Evolutionary conservation across 1,140 invertebrate species (phyloP), one percentile per base, ranked within the genome.

Genomic region (Formica selysi): DNA sequence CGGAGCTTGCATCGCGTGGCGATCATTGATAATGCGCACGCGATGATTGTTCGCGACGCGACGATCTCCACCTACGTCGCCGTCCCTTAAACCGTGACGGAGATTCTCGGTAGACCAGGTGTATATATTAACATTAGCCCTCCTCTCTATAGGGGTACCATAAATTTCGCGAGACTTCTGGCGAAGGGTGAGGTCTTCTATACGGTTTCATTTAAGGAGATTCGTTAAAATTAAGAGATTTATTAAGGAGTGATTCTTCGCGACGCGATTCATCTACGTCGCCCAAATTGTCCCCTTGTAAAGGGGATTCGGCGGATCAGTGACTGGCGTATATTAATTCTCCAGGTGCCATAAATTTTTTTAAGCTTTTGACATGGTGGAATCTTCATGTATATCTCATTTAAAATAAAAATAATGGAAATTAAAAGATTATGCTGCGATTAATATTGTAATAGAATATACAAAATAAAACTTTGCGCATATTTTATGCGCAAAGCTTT

Each of bases 221-320:
- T 76, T 62, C 41, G 38, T 84, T 84, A 79, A 54, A 68, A 79
- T 80, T 70, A 38, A 11, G 54, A 26, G 32, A 80, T 80, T 70
- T 57, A 70, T 80, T 38, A 38, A 16, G 29, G 13, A 19, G 16
- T 7, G n/a, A 79, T 38, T 26, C n/a, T 59, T 51, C 62, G 62
- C 41, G 36, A 76, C 38, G 54, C 61, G 32, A 80, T 70, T 22
- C 44, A 70, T 80, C 44, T 5, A 22, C n/a, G 32, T 70, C 44
- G 13, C 13, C 38, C 13, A 54, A 68, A 80, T 80, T 80, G 22
- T 68, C 16, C 16, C 10, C 11, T 54, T 26, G 64, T 22, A 11
- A 36, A 26, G 26, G 41, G 29, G 41, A 80, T 62, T 44, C 36
- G 4, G 26, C 26, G 10, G 13, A n/a, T 3, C 22, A 36, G 11